These are phyloP conservation scores for Ptilodon capucinus DNA, from an alignment of 2,888 invertebrate species.

Conservation along the genomic window DNA sequence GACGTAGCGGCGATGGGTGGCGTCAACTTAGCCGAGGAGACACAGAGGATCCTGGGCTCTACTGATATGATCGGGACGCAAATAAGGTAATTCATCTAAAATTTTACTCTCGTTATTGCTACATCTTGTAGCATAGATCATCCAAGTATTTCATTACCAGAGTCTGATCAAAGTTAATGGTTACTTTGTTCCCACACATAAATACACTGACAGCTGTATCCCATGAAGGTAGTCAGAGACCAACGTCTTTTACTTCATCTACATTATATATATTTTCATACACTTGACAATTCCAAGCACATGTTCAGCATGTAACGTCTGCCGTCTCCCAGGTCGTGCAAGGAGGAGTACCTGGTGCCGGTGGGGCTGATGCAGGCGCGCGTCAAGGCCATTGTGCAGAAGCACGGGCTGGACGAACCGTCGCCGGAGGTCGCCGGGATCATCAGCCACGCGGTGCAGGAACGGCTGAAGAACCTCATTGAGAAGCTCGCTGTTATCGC, in stretches of 20 bases:
- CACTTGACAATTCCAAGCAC: too few species aligned
- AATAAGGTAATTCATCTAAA: constrained; percentile 73
- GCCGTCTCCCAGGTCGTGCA: constrained; percentile 87
- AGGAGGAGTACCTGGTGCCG: constrained; percentile 94
- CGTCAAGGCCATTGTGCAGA: constrained; percentile 88
- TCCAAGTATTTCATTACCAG: too few species aligned
- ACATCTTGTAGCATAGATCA: too few species aligned
- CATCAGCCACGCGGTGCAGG: constrained; percentile 97
- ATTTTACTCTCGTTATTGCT: too few species aligned
- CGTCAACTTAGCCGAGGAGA: constrained; percentile 98
- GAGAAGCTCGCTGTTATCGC: constrained; percentile 96
- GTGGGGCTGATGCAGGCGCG: constrained; percentile 89
- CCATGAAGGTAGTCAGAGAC: too few species aligned
- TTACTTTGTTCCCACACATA: too few species aligned
- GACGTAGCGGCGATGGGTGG: constrained; percentile 99
- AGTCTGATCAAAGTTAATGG: too few species aligned
- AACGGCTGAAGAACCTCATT: constrained; percentile 93
- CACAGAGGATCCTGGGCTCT: constrained; percentile 95
- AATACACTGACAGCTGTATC: too few species aligned
- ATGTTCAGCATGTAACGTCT: neutral
- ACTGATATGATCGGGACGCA: constrained; percentile 95
- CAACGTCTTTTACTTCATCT: too few species aligned
- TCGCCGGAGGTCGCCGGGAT: constrained; percentile 93
- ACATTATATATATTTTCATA: too few species aligned
- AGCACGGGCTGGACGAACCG: constrained; percentile 92